Percentiles rank a stretch among this genome's conserved stretches.
Evolutionary conservation across 2,888 invertebrate species (phyloP).

Genomic region (Venusia cambrica): DNA sequence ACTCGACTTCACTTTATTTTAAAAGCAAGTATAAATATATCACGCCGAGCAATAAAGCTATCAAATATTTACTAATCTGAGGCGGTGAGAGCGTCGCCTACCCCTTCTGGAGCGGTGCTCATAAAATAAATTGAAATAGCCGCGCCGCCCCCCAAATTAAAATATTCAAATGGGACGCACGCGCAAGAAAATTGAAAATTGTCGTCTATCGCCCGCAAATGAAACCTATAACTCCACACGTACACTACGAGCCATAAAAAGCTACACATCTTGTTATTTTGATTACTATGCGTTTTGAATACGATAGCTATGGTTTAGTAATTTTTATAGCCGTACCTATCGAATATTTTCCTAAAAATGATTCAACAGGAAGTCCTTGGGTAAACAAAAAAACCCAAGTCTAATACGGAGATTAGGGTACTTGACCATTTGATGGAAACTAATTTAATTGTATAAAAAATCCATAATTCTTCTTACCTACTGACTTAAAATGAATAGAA

Average conservation of each 20-base stretch:
- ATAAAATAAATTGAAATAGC: conserved; percentile 82
- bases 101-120: conserved; percentile 75
- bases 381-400: too few relatives aligned
- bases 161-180: conserved; percentile 82
- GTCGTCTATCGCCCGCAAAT: conserved; percentile 81
- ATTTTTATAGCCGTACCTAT: too few relatives aligned
- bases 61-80: conserved; percentile 81
- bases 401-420: too few relatives aligned
- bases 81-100: conserved; percentile 67
- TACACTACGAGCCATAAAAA: conserved; percentile 56
- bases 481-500: too few relatives aligned
- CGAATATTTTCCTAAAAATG: too few relatives aligned
- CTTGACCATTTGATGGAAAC: too few relatives aligned
- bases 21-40: conserved; percentile 72
- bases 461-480: too few relatives aligned
- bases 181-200: conserved; percentile 82
- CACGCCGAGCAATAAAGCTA: conserved; percentile 77
- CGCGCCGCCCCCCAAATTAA: conserved; percentile 81
- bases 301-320: too few relatives aligned
- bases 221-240: conserved; percentile 78
- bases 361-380: too few relatives aligned
- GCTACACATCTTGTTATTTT: conserved; percentile 32
- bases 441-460: too few relatives aligned
- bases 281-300: too few relatives aligned
- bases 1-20: conserved; percentile 48